Evolutionary conservation across 30 jellyfish, hydroid and myxozoan species (phyloP).

Genomic region (Haliclystus octoradiatus): DNA sequence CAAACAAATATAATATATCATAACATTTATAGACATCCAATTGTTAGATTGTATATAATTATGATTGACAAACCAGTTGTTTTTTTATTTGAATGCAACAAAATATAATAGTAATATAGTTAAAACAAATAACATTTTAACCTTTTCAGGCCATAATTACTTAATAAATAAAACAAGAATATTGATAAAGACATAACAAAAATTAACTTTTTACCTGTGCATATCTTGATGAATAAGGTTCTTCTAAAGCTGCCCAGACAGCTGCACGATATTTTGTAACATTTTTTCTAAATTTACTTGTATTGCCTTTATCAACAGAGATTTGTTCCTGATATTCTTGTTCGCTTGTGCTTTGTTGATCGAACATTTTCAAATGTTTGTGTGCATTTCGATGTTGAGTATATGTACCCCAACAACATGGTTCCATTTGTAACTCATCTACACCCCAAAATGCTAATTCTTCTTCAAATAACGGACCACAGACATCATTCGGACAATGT

Average conservation of each 20-base stretch:
- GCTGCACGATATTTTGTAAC: conserved; percentile 35
- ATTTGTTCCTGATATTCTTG: conserved; percentile 43
- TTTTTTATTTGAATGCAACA: too few relatives aligned
- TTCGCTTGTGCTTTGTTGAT: conserved; percentile 48
- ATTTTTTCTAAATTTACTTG: not conserved
- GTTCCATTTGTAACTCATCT: conserved; percentile 97
- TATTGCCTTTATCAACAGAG: too few relatives aligned
- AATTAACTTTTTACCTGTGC: conserved; percentile 73
- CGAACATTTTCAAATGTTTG: conserved; percentile 83
- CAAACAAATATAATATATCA: too few relatives aligned
- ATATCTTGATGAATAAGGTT: conserved; percentile 71
- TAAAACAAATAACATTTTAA: too few relatives aligned
- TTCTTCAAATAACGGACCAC: conserved; percentile 94
- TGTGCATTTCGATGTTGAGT: conserved; percentile 95
- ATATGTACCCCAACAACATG: conserved; percentile 97
- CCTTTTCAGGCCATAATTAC: too few relatives aligned
- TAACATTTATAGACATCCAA: too few relatives aligned
- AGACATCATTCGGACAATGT: conserved; percentile 97
- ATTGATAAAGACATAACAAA: too few relatives aligned
- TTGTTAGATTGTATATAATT: too few relatives aligned
- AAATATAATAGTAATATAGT: too few relatives aligned
- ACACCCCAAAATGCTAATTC: conserved; percentile 98
- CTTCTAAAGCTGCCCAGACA: conserved; percentile 78
- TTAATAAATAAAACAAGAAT: too few relatives aligned
- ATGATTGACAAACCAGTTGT: too few relatives aligned